Evolutionary conservation across 2,113 vertebrate genomes (phyloP), one percentile per base, ranked within the genome.

Genomic region (Nesoenas mayeri): DNA sequence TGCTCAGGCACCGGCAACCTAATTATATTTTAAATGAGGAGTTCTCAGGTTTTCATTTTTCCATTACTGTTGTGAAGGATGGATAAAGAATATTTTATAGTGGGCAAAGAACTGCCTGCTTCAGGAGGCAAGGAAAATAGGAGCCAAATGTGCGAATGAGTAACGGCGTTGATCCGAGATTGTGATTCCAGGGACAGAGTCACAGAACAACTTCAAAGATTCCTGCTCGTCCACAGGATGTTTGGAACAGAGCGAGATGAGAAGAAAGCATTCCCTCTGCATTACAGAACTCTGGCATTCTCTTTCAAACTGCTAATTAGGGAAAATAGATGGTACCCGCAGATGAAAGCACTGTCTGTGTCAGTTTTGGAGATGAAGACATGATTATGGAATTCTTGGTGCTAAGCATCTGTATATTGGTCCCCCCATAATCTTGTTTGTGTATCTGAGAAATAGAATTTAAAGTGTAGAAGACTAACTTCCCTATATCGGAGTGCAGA

Each of bases 261-360:
- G 94, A 96, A 91, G 85, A 97, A 93, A 94, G 79, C 82, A 78
- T 94, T 96, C 72, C 60, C 40, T 87, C 70, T 92, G 87, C 70
- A 85, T 94, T 97, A 94, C 81, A 94, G 82, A 97, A 89, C 50
- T 87, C 86, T 91, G 84, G 66, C 91, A 89, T 96, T 93, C 87
- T 89, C 87, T 95, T 95, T 97, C 87, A 91, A 95, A 94, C 57
- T 69, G 66, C 87, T 96, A 94, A 95, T 95, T 95, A 91, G 89
- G 61, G 89, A 95, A 89, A 95, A 91, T 69, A 95, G 73, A 87
- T 93, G 92, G 61, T 74, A 85, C 53, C 57, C 24, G 36, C 44
- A 91, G 91, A 95, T 95, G 73, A 97, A 95, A 96, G 89, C 53
- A 34, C 61, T 25, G 20, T 60, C 79, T 53, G n/a, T 3, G 3